A percentile compares a stretch with the other conserved stretches of the same genome.
Conservation (phyloP, 1,140 invertebrate species). For the Drosophila navojoa region DNA sequence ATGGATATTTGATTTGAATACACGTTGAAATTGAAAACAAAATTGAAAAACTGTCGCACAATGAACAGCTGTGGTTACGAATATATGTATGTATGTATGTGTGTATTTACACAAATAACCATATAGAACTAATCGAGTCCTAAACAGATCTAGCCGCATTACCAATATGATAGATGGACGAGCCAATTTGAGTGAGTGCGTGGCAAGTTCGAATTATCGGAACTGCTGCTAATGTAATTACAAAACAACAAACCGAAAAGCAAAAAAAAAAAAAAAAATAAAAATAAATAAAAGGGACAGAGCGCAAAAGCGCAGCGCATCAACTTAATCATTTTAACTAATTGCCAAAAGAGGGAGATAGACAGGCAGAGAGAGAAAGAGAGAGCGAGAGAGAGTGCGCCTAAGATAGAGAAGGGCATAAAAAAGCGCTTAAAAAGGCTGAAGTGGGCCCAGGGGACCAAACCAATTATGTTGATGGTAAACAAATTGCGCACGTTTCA, state of each 20-base stretch:
- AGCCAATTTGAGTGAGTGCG: slow-evolving; percentile 76
- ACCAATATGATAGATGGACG: slow-evolving; percentile 69
- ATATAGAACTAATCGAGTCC: slow-evolving; percentile 40
- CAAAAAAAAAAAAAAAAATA: not conserved
- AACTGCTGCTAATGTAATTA: slow-evolving; percentile 77
- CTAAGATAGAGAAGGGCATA: slow-evolving; percentile 22
- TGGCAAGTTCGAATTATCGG: slow-evolving; percentile 67
- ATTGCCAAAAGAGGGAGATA: slow-evolving; percentile 60
- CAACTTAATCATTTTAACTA: slow-evolving; percentile 83
- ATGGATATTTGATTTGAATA: slow-evolving; percentile 47
- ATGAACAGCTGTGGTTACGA: slow-evolving; percentile 52
- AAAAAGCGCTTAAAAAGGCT: slow-evolving; percentile 73
- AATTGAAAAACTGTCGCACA: slow-evolving; percentile 56
- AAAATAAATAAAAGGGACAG: slow-evolving; percentile 11
- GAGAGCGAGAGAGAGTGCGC: not conserved
- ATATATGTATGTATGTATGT: not conserved
- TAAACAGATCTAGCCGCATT: slow-evolving; percentile 26
- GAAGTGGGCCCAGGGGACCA: slow-evolving; percentile 72
- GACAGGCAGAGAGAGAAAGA: not conserved
- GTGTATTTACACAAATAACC: no score
- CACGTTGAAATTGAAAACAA: slow-evolving; percentile 31
- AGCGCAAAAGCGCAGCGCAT: slow-evolving; percentile 38
- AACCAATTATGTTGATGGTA: slow-evolving; percentile 83
- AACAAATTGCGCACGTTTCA: slow-evolving; percentile 83
- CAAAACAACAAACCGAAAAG: slow-evolving; percentile 37